phyloP scores from a whole-genome alignment of 1,140 invertebrate species.

The Nasonia longicornis region DNA sequence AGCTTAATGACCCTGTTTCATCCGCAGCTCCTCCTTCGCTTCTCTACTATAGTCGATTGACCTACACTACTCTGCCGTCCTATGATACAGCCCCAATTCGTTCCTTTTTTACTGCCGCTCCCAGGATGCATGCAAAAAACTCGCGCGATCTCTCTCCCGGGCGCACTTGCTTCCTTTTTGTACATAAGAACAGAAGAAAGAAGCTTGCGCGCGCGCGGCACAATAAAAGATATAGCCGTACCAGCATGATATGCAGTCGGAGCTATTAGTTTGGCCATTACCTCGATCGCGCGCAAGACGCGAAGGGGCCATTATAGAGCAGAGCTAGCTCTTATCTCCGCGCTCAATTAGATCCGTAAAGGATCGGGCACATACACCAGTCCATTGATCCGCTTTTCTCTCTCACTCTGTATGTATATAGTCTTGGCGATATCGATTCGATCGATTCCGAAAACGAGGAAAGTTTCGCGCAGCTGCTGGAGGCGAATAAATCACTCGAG shows the following conservation, averaged over 20 bases:
- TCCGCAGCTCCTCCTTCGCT: neutral
- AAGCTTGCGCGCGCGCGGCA: neutral
- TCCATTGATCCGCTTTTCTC: constrained; percentile 48
- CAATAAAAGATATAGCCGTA: neutral
- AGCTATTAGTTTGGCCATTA: constrained; percentile 42
- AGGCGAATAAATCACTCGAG: neutral
- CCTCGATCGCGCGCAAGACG: constrained; percentile 11
- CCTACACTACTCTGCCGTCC: neutral
- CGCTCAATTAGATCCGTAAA: constrained; percentile 58
- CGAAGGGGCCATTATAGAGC: constrained; percentile 3
- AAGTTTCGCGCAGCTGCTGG: neutral
- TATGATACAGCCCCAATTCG: neutral
- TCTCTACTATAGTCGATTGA: neutral
- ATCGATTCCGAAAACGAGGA: constrained; percentile 25
- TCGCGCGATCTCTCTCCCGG: neutral
- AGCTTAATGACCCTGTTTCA: constrained; percentile 45
- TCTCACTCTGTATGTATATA: neutral
- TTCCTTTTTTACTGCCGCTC: neutral
- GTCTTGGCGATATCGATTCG: constrained; percentile 39
- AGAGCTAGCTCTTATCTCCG: constrained; percentile 49
- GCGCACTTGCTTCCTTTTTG: constrained; percentile 38
- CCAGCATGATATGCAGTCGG: neutral
- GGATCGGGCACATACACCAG: constrained; percentile 46
- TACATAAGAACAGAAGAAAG: neutral
- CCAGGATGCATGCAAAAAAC: constrained; percentile 33